Percentiles rank a stretch among this genome's conserved stretches.
Conservation (phyloP, 2,888 invertebrate genomes). For the Hetaerina titia region DNA sequence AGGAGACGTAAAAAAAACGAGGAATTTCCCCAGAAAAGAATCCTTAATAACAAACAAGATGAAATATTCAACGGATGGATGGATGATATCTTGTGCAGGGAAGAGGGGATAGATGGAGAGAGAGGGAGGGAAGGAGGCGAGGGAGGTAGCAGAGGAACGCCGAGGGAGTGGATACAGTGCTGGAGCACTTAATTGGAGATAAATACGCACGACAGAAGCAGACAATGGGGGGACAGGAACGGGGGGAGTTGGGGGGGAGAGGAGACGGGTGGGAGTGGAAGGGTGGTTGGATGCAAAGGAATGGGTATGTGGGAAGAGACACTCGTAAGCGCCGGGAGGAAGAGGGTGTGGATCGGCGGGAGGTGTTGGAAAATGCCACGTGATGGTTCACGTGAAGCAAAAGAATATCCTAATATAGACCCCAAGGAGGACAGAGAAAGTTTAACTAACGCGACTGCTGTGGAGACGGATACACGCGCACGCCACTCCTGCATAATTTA, state of each 20-base stretch:
- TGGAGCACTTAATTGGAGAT: not conserved
- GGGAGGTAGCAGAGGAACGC: not conserved
- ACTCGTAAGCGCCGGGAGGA: not conserved
- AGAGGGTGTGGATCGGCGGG: not conserved
- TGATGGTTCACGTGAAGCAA: not conserved
- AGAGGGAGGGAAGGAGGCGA: not conserved
- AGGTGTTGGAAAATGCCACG: not conserved
- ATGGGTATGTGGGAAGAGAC: not conserved
- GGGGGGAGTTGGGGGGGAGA: not conserved
- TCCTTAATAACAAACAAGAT: slow-evolving; percentile 29
- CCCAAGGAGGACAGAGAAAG: too few relatives aligned
- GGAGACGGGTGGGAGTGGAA: not conserved
- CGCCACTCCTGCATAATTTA: too few relatives aligned
- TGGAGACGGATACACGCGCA: too few relatives aligned
- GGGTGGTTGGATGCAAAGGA: not conserved
- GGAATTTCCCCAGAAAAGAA: not conserved
- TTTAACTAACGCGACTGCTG: too few relatives aligned
- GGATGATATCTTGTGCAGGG: not conserved
- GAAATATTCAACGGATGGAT: slow-evolving; percentile 20
- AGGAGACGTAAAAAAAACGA: not conserved
- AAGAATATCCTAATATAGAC: too few relatives aligned
- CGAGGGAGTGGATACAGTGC: not conserved
- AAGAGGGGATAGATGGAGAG: not conserved
- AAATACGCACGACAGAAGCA: slow-evolving; percentile 13
- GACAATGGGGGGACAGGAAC: not conserved